Evolutionary conservation across 2,113 vertebrate species (phyloP).

Genomic region (Ahaetulla prasina): DNA sequence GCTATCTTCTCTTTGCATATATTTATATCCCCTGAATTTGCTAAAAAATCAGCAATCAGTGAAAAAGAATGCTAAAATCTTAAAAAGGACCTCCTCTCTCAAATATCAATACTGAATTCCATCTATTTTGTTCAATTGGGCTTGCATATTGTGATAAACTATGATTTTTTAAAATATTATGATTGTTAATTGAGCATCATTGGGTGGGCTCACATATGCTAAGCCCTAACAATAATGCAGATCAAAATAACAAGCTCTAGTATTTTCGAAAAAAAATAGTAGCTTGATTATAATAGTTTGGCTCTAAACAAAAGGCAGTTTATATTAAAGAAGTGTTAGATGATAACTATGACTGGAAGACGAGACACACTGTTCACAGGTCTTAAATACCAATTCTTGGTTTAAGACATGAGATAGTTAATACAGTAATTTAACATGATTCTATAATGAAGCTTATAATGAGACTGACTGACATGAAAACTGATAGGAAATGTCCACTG

Average conservation of each 20-base stretch:
- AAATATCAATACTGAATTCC: background rate
- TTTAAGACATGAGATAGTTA: background rate
- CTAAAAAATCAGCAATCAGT: background rate
- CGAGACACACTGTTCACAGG: background rate
- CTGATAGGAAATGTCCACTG: background rate
- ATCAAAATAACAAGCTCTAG: background rate
- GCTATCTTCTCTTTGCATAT: background rate
- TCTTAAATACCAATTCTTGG: background rate
- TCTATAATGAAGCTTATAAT: background rate
- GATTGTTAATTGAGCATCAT: background rate
- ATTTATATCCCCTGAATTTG: background rate
- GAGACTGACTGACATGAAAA: background rate
- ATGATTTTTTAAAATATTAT: background rate
- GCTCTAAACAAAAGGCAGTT: background rate
- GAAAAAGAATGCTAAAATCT: background rate
- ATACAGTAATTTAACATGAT: background rate
- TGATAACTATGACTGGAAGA: background rate
- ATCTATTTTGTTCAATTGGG: background rate
- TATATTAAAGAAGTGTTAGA: background rate
- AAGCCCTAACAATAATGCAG: background rate
- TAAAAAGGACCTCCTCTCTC: background rate
- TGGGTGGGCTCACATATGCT: background rate
- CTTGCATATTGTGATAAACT: background rate
- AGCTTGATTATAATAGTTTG: background rate
- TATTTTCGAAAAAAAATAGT: background rate